These are phyloP conservation scores for Melinaea menophilus DNA, from an alignment of 2,888 invertebrate genomes.

Conservation along the genomic window DNA sequence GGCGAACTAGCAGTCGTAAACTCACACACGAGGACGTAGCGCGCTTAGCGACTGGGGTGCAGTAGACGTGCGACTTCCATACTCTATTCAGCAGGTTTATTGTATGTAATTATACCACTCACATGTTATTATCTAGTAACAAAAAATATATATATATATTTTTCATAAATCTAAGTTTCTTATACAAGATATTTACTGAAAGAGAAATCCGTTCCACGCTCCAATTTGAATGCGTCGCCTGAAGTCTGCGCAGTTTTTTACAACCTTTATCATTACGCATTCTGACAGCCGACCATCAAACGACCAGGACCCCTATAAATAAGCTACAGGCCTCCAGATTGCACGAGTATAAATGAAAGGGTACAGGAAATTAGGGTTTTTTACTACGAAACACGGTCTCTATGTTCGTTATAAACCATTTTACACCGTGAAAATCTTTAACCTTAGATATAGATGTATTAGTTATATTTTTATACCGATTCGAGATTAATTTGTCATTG, in stretches of 20 bases:
- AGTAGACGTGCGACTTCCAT: constrained; percentile 38
- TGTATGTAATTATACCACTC: no score
- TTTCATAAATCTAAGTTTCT: no score
- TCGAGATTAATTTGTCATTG: no score
- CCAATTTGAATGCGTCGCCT: not conserved
- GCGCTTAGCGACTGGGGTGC: constrained; percentile 28
- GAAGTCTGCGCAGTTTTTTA: constrained; percentile 51
- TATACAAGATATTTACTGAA: no score
- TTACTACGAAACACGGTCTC: constrained; percentile 62
- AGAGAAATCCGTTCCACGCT: no score
- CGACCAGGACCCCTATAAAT: constrained; percentile 70
- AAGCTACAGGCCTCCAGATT: constrained; percentile 72
- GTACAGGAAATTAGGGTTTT: constrained; percentile 77
- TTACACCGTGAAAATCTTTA: constrained; percentile 58
- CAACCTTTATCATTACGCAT: constrained; percentile 74
- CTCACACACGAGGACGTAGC: constrained; percentile 52
- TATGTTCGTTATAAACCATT: constrained; percentile 65
- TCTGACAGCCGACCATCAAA: constrained; percentile 71
- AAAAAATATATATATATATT: no score
- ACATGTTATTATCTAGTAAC: no score
- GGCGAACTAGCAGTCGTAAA: constrained; percentile 67
- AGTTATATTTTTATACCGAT: not conserved
- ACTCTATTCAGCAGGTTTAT: not conserved
- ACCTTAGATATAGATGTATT: not conserved
- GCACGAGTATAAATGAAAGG: constrained; percentile 76